phyloP scores from a whole-genome alignment of 2,113 vertebrate genomes.

The Oncorhynchus gorbuscha region DNA sequence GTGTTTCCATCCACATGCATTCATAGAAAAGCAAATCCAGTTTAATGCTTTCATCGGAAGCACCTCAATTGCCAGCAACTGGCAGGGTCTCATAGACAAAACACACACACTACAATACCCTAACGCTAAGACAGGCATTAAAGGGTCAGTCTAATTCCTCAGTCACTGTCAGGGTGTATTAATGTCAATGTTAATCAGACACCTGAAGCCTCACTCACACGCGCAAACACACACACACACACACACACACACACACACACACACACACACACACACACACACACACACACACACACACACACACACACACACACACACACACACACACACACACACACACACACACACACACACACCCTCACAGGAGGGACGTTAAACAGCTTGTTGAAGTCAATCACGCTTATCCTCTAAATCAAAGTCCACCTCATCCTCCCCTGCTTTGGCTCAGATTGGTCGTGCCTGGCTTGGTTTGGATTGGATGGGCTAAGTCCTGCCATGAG shows the following conservation, averaged over 20 bases:
- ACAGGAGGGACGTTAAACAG: too few relatives aligned
- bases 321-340: slow-evolving; percentile 2
- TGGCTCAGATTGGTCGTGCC: slow-evolving; percentile 37
- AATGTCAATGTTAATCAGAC: background rate
- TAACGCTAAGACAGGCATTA: background rate
- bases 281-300: background rate
- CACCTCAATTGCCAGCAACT: background rate
- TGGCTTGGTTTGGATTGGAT: slow-evolving; percentile 28
- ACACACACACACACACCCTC: background rate
- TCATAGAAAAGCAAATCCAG: background rate
- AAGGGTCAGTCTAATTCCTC: background rate
- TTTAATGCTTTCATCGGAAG: slow-evolving; percentile 10
- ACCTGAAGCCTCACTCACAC: background rate
- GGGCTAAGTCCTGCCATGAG: slow-evolving; percentile 41
- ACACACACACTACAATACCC: background rate
- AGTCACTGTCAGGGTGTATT: background rate
- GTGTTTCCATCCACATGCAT: too few relatives aligned
- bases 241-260: background rate
- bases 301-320: background rate
- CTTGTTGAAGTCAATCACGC: slow-evolving; percentile 9
- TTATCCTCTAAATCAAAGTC: slow-evolving; percentile 46
- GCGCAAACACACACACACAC: background rate
- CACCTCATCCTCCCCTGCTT: slow-evolving; percentile 41
- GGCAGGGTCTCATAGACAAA: background rate
- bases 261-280: background rate